phyloP scores from a whole-genome alignment of 92 coral and sea anemone species.

The Epizoanthus rinbou region DNA sequence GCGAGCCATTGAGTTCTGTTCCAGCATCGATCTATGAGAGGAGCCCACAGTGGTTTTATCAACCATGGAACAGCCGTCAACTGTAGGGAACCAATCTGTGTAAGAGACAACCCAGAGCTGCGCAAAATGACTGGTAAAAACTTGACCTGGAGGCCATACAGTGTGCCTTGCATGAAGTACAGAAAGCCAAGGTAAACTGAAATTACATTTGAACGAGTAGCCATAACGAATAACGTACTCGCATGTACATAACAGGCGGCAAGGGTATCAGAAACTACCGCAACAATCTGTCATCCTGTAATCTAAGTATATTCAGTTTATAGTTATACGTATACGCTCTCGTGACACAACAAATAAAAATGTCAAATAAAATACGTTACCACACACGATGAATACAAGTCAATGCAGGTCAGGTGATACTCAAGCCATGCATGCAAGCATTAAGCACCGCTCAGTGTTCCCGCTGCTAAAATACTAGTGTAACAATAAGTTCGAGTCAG shows the following conservation, averaged over 20 bases:
- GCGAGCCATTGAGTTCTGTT: slow-evolving; percentile 63
- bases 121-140: slow-evolving; percentile 84
- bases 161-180: slow-evolving; percentile 86
- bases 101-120: slow-evolving; percentile 67
- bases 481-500: too few relatives aligned
- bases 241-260: background rate
- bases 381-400: too few relatives aligned
- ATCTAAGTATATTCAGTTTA: background rate
- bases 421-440: too few relatives aligned
- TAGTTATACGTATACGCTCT: background rate
- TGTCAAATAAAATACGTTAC: too few relatives aligned
- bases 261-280: background rate
- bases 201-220: slow-evolving; percentile 31
- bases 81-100: slow-evolving; percentile 71
- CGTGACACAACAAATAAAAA: too few relatives aligned
- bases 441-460: too few relatives aligned
- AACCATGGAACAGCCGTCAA: slow-evolving; percentile 91
- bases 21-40: slow-evolving; percentile 70
- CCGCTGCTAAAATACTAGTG: too few relatives aligned
- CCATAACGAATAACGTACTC: background rate
- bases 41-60: slow-evolving; percentile 89
- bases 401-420: too few relatives aligned
- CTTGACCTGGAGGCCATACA: slow-evolving; percentile 89
- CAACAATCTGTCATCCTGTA: slow-evolving; percentile 10
- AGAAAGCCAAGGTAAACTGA: slow-evolving; percentile 52